Base-by-base conservation (phyloP, 2,113 vertebrate genomes). In the Macaca nemestrina region DNA sequence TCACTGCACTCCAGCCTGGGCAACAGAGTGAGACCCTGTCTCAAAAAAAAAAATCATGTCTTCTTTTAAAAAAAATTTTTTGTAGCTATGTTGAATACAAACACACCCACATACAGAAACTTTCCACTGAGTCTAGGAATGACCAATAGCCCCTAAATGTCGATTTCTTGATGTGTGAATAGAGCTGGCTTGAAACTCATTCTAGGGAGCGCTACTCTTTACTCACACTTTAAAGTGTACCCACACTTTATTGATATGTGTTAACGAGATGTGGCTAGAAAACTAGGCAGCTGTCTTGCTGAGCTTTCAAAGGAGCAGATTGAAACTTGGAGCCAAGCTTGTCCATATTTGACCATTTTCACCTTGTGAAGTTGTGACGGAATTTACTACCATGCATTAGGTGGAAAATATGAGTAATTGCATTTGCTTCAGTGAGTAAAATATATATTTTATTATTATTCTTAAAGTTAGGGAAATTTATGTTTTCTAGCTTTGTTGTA, bases 401-500 rank as follows among this genome's bases (percentile, higher is more conserved):
- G 96, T 97, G 97, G 96, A 97, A 98, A 97, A 96, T 96, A 61
- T 97, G 97, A 97, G 97, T 97, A 97, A 97, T 78, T 97, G 84
- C 59, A 57, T 97, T 98, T 97, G 78, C 90, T 95, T 98, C 92
- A 95, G 89, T 97, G 45, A 96, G 90, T 97, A 97, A 98, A 97
- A 93, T 83, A 87, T 97, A 96, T 93, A 92, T 97, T 97, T 98
- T 97, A 98, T 97, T 97, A 97, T 98, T 96, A 97, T 89, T 97
- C 92, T 97, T 97, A 90, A 76, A 96, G 88, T 94, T 78, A 86
- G 89, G 88, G 95, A 98, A 97, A 97, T 97, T 97, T 95, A 97
- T 98, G 87, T 97, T 97, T 98, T 96, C 87, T 97, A 97, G 96
- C 97, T 98, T 97, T 97, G 95, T 98, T 98, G 97, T 97, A 88